phyloP scores from a whole-genome alignment of 2,888 invertebrate species.

The Netelia melanura region DNA sequence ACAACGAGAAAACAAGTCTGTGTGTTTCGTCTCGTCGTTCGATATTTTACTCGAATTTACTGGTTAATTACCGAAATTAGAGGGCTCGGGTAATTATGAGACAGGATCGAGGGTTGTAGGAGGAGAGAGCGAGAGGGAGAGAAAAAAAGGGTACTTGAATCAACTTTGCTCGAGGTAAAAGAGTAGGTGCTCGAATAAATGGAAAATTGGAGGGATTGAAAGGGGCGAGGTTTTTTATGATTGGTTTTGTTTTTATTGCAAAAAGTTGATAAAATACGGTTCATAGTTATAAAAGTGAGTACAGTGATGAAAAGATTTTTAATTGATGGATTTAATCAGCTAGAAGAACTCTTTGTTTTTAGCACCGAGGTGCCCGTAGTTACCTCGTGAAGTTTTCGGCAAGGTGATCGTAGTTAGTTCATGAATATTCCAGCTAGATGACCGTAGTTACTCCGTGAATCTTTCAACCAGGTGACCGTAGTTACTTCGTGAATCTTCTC shows the following conservation, averaged over 20 bases:
- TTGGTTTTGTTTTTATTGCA: slow-evolving; percentile 1
- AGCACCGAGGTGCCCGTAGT: too few relatives aligned
- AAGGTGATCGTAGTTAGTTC: too few relatives aligned
- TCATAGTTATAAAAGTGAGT: too few relatives aligned
- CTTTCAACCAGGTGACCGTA: too few relatives aligned
- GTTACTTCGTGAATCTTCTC: too few relatives aligned
- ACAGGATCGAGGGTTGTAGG: neutral
- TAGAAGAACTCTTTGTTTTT: too few relatives aligned
- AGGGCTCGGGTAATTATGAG: slow-evolving; percentile 39
- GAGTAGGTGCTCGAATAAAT: neutral
- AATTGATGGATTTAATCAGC: too few relatives aligned
- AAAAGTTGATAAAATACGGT: neutral
- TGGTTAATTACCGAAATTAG: slow-evolving; percentile 63
- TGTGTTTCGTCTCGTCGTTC: slow-evolving; percentile 9
- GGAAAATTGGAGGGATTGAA: neutral
- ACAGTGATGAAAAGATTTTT: too few relatives aligned
- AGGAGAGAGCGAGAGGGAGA: slow-evolving; percentile 4
- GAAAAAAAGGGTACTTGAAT: slow-evolving; percentile 24
- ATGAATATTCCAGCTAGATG: too few relatives aligned
- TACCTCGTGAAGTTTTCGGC: too few relatives aligned
- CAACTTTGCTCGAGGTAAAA: slow-evolving; percentile 31
- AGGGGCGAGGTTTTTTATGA: neutral
- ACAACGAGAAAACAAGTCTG: slow-evolving; percentile 41
- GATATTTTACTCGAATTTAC: slow-evolving; percentile 1
- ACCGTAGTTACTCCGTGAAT: too few relatives aligned